A percentile compares a stretch with the other conserved stretches of the same genome.
Evolutionary conservation across 2,888 invertebrate species (phyloP).

Genomic region (Heteromyza rotundicornis): DNA sequence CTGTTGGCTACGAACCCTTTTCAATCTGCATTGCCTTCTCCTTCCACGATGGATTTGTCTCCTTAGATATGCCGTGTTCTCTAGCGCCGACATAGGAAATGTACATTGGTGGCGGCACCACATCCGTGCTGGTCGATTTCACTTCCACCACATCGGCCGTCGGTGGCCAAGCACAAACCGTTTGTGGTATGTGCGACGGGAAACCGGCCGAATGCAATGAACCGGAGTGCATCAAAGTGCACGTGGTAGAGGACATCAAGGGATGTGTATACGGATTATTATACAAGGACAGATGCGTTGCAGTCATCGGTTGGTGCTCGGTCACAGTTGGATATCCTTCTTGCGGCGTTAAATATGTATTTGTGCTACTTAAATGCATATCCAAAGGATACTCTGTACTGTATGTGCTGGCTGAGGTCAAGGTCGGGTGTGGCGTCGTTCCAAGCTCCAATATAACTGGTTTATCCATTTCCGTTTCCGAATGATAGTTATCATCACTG

Average conservation of each 20-base stretch:
- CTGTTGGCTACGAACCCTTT: slow-evolving; percentile 64
- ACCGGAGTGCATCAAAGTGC: slow-evolving; percentile 19
- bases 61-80: slow-evolving; percentile 51
- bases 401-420: slow-evolving; percentile 7
- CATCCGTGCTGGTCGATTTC: slow-evolving; percentile 31
- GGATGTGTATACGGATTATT: slow-evolving; percentile 30
- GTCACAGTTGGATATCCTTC: neutral
- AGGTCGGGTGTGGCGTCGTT: slow-evolving; percentile 22
- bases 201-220: slow-evolving; percentile 32
- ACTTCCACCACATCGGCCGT: slow-evolving; percentile 20
- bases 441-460: slow-evolving; percentile 52
- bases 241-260: slow-evolving; percentile 20
- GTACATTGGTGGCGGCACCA: slow-evolving; percentile 52
- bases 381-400: slow-evolving; percentile 27
- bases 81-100: slow-evolving; percentile 41
- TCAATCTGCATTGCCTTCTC: slow-evolving; percentile 69
- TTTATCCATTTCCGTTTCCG: slow-evolving; percentile 48
- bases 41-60: slow-evolving; percentile 65
- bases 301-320: neutral
- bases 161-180: slow-evolving; percentile 52
- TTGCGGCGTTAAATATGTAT: slow-evolving; percentile 8
- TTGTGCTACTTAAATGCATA: slow-evolving; percentile 25
- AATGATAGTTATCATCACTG: slow-evolving; percentile 18
- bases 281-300: slow-evolving; percentile 24
- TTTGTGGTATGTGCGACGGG: slow-evolving; percentile 48